These are phyloP conservation scores for Lethenteron camtschaticum DNA, from an alignment of 2,113 vertebrate genomes.

Conservation along the genomic window DNA sequence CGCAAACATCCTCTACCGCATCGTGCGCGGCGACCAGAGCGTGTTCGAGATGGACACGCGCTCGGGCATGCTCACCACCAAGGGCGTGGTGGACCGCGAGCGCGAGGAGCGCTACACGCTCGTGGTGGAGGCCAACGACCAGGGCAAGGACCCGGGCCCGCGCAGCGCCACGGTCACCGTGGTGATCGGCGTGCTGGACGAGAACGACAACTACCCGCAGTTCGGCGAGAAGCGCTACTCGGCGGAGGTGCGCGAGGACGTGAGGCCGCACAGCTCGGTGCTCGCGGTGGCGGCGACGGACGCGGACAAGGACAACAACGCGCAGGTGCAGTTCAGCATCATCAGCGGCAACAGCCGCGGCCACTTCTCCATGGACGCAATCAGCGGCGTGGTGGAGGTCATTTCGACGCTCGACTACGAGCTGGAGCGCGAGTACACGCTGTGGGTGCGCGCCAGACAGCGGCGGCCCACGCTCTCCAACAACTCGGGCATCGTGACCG, in stretches of 20 bases:
- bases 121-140: conserved; percentile 74
- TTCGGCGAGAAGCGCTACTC: conserved; percentile 94
- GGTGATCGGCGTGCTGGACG: conserved; percentile 76
- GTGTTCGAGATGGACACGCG: conserved; percentile 78
- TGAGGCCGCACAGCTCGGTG: conserved; percentile 64
- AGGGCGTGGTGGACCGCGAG: conserved; percentile 69
- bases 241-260: conserved; percentile 67
- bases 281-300: conserved; percentile 64
- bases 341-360: conserved; percentile 87
- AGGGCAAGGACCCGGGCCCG: conserved; percentile 68
- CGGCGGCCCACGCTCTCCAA: conserved; percentile 72
- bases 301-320: conserved; percentile 69
- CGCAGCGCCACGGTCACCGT: conserved; percentile 62
- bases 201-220: conserved; percentile 88
- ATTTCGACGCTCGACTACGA: conserved; percentile 78
- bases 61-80: conserved; percentile 77
- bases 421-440: conserved; percentile 60
- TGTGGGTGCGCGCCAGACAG: conserved; percentile 89
- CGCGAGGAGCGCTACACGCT: conserved; percentile 64
- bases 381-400: conserved; percentile 80
- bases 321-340: conserved; percentile 80
- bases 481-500: conserved; percentile 75
- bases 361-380: conserved; percentile 77
- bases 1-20: conserved; percentile 82
- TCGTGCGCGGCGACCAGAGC: conserved; percentile 35